Evolutionary conservation across 2,888 invertebrate genomes (phyloP).

Genomic region (Pachliopta kotzebuea): DNA sequence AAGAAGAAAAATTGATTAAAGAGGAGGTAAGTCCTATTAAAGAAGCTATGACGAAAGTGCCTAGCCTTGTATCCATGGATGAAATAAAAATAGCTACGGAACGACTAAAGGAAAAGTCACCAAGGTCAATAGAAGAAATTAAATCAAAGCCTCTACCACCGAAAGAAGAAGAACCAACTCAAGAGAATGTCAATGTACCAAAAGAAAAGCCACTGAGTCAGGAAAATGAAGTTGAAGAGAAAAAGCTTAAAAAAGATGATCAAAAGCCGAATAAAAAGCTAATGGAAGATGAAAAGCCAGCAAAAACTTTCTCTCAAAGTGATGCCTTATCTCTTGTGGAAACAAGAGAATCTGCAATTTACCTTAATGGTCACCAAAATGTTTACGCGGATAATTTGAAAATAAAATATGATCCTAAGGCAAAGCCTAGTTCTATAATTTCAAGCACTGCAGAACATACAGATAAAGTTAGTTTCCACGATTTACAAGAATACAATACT

Average conservation of each 20-base stretch:
- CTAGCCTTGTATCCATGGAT: slow-evolving; percentile 12
- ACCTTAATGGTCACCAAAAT: slow-evolving; percentile 19
- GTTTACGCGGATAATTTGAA: neutral
- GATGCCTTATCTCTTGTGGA: neutral
- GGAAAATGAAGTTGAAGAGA: too few species aligned
- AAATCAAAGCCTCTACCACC: neutral
- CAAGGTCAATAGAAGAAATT: neutral
- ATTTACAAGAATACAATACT: neutral
- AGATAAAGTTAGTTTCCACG: neutral
- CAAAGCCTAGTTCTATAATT: neutral
- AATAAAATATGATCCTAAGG: neutral
- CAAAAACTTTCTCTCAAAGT: neutral
- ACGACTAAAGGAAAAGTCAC: neutral
- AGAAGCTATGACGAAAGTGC: neutral
- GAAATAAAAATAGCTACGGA: neutral
- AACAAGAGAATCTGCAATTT: neutral
- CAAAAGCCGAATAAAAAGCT: neutral
- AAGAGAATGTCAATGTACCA: neutral
- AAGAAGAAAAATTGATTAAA: neutral
- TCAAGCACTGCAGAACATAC: neutral
- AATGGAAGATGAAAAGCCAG: neutral
- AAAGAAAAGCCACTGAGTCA: neutral
- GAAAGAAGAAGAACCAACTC: neutral
- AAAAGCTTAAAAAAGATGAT: neutral
- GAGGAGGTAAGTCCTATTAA: neutral